Evolutionary conservation across 2,888 invertebrate genomes (phyloP).

Genomic region (Rhagium mordax): DNA sequence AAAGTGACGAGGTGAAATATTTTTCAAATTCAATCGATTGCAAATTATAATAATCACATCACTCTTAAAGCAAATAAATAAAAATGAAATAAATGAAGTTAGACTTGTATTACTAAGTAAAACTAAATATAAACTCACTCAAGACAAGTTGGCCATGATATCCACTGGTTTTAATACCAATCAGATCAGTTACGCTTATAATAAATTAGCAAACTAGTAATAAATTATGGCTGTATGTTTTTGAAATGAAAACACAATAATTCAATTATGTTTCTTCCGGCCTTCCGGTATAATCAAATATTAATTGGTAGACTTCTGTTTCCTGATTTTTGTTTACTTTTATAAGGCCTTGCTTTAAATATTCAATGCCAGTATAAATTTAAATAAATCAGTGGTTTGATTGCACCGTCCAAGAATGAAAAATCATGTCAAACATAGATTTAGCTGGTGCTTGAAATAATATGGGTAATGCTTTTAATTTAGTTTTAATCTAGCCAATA

Average conservation of each 20-base stretch:
- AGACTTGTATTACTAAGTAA: background rate
- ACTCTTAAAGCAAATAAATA: background rate
- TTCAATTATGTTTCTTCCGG: background rate
- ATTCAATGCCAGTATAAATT: background rate
- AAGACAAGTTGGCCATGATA: conserved; percentile 23
- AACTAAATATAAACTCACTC: conserved; percentile 12
- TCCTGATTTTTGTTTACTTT: conserved; percentile 13
- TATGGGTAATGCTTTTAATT: too few species aligned
- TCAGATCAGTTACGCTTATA: conserved; percentile 4
- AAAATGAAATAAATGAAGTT: background rate
- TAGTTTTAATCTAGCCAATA: too few species aligned
- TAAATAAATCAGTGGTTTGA: background rate
- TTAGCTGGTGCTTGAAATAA: too few species aligned
- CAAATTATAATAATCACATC: background rate
- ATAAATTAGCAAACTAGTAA: background rate
- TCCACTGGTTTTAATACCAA: background rate
- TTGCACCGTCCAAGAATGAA: too few species aligned
- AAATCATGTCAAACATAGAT: too few species aligned
- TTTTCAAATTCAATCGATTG: too few species aligned
- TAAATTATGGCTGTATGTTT: background rate
- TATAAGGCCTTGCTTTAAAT: background rate
- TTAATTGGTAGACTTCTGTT: background rate
- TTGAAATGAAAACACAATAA: background rate
- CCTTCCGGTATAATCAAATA: conserved; percentile 6
- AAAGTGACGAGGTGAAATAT: too few species aligned